Percentiles rank a stretch among this genome's conserved stretches.
Conservation (phyloP, 1,140 invertebrate species). For the Drosophila baimaii region DNA sequence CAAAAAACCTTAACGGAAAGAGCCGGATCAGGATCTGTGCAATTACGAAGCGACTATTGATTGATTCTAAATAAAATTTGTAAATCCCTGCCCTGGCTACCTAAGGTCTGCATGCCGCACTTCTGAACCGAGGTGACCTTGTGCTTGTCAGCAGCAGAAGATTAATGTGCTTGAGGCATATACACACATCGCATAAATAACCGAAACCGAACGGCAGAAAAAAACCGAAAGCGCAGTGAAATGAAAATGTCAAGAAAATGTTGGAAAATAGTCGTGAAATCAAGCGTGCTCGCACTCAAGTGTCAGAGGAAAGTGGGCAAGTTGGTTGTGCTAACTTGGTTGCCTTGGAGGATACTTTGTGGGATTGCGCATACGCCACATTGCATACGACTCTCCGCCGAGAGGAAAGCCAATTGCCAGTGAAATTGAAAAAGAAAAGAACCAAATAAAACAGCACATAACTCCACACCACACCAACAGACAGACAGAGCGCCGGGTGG, state of each 20-base stretch:
- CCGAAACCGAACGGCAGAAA: constrained; percentile 13
- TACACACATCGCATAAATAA: constrained; percentile 39
- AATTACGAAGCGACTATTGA: background rate
- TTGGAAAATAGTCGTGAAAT: constrained; percentile 47
- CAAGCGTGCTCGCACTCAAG: constrained; percentile 28
- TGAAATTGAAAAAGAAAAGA: constrained; percentile 56
- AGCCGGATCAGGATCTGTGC: too few species aligned
- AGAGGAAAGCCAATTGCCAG: constrained; percentile 59
- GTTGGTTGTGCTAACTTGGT: background rate
- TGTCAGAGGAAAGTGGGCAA: background rate
- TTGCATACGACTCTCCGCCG: constrained; percentile 41
- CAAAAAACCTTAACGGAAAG: too few species aligned
- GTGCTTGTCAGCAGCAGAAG: constrained; percentile 52
- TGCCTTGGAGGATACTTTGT: constrained; percentile 32
- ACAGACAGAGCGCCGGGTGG: background rate
- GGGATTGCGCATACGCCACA: constrained; percentile 73
- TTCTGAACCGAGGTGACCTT: constrained; percentile 37
- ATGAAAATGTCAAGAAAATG: constrained; percentile 64
- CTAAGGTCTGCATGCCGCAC: background rate
- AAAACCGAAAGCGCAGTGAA: constrained; percentile 35
- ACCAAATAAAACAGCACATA: constrained; percentile 7
- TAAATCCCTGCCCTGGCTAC: background rate
- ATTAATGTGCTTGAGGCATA: constrained; percentile 31
- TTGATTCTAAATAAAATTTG: background rate
- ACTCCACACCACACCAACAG: background rate